These are phyloP conservation scores for Neotoma lepida DNA, from an alignment of 2,113 vertebrate species.

Conservation along the genomic window DNA sequence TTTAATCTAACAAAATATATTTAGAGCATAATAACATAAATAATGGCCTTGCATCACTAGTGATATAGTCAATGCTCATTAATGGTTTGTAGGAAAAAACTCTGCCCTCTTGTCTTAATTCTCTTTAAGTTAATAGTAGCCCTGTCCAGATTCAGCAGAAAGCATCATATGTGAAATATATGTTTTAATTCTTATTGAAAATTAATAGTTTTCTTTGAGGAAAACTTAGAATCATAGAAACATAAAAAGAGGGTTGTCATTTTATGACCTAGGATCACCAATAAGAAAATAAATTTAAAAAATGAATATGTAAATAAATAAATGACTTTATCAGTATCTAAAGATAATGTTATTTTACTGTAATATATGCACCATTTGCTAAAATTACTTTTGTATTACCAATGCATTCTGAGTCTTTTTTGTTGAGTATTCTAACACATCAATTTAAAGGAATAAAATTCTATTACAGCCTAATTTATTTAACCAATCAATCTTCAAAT, in stretches of 20 bases:
- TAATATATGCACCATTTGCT: not conserved
- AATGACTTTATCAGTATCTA: not conserved
- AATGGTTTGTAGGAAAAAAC: not conserved
- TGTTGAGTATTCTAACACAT: not conserved
- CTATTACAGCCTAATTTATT: slow-evolving; percentile 7
- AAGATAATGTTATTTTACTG: not conserved
- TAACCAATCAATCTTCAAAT: not conserved
- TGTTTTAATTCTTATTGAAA: not conserved
- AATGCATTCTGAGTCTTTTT: slow-evolving; percentile 12
- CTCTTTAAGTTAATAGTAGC: not conserved
- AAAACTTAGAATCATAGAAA: not conserved
- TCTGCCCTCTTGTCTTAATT: not conserved
- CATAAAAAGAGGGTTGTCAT: not conserved
- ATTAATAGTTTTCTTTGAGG: not conserved
- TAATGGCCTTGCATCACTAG: not conserved
- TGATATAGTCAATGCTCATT: not conserved
- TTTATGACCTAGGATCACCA: not conserved
- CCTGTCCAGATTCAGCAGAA: not conserved
- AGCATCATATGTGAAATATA: not conserved
- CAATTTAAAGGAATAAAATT: not conserved
- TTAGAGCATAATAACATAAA: not conserved
- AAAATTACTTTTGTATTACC: slow-evolving; percentile 25
- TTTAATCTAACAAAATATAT: not conserved
- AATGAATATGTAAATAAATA: not conserved
- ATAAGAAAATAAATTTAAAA: not conserved